Base-by-base conservation (phyloP, 1,140 invertebrate genomes). In the Dendrolimus punctatus region DNA sequence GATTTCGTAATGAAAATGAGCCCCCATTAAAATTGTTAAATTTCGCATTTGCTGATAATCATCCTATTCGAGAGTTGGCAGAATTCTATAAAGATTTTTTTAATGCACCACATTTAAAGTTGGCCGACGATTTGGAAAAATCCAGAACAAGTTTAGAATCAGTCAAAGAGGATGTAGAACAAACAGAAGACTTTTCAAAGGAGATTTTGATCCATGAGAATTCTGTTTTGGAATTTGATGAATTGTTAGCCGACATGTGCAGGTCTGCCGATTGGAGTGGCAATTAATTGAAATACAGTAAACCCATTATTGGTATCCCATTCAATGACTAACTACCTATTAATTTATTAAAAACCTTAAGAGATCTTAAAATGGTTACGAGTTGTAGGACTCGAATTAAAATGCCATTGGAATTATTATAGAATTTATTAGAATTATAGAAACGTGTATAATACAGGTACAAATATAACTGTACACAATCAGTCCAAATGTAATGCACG, bases 31-130 rank as follows among this genome's bases (percentile, higher is more conserved):
- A 86, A 51, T 49, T 84, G 6, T 49, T 86, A 3, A 68, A 74
- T 38, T 86, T 83, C 50, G 78, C 83, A 6, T 86, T 86, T 40
- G 83, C 83, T 2, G 83, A 84, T 46, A 66, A 78, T 37, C 80
- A 84, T 58, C 83, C 83, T 4, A 80, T 86, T 46, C 71, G 79
- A n/a, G 80, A 86, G 55, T 50, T 84, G 45, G 80, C 83, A 0
- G 83, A 86, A 54, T 86, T 86, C 64, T 86, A 86, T 53, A 84
- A 84, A 55, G 83, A 86, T 36, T 81, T 86, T 47, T 86, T 86
- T 53, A 86, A 86, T 49, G 83, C 83, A 4, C 83, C 83, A 36
- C 75, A 82, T 66, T 70, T 84, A 43, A 84, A 83, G 42, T 53
- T 83, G 36, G 48, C 72, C 0, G 73, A 81, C 36, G 69, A 77